phyloP scores from a whole-genome alignment of 1,140 invertebrate species.

The Hormaphis cornu region DNA sequence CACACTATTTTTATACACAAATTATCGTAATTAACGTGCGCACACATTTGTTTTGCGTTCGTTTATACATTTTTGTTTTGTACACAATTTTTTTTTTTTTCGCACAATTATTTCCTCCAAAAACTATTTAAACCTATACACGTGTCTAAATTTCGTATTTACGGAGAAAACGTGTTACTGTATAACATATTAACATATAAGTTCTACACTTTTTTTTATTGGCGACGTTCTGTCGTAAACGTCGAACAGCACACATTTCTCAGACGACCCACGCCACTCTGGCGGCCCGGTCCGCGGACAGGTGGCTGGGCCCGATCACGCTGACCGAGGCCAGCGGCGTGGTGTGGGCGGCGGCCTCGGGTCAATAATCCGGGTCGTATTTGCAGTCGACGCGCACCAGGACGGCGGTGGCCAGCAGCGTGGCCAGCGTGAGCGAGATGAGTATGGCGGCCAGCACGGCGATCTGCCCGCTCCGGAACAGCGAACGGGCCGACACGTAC shows the following conservation, averaged over 20 bases:
- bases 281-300: constrained; percentile 33
- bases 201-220: not conserved
- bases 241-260: not conserved
- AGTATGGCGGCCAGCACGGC: constrained; percentile 35
- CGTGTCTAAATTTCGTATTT: too few relatives aligned
- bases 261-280: constrained; percentile 37
- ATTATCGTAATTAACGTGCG: too few relatives aligned
- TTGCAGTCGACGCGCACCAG: constrained; percentile 36
- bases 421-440: constrained; percentile 33
- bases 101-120: too few relatives aligned
- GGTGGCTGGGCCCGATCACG: constrained; percentile 28
- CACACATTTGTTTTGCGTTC: too few relatives aligned
- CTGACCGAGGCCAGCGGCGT: constrained; percentile 35
- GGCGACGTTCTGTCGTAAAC: not conserved
- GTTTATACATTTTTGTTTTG: too few relatives aligned
- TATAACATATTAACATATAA: too few relatives aligned
- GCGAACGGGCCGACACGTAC: constrained; percentile 24
- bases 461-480: constrained; percentile 33
- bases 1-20: too few relatives aligned
- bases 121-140: too few relatives aligned
- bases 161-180: too few relatives aligned
- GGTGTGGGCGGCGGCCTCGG: constrained; percentile 32
- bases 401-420: constrained; percentile 30
- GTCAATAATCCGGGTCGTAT: constrained; percentile 39
- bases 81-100: too few relatives aligned